Conservation (phyloP, 2,797 vertebrate species). For the Enteromius paludinosus region DNA sequence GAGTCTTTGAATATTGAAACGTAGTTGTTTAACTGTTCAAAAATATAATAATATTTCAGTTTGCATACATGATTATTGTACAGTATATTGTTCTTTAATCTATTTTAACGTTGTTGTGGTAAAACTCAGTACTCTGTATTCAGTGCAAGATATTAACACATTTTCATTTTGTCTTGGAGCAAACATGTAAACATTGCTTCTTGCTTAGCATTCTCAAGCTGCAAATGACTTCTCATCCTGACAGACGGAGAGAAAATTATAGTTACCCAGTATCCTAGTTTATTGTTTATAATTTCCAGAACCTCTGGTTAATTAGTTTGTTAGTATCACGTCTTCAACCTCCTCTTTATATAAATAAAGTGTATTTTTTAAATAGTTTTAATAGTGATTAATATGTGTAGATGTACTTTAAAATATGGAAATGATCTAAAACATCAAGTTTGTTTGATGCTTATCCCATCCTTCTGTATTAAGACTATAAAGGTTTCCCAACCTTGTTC, state of each 20-base stretch:
- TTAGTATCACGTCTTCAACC: constrained; percentile 2
- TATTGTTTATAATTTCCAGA: constrained; percentile 12
- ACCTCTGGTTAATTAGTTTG: constrained; percentile 14
- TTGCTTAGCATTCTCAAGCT: constrained; percentile 28
- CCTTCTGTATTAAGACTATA: constrained; percentile 34
- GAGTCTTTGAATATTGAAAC: neutral
- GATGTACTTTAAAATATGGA: neutral
- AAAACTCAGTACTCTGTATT: neutral
- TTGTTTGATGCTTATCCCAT: constrained; percentile 22
- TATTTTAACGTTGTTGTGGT: neutral
- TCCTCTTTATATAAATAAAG: constrained; percentile 21
- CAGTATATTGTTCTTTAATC: neutral
- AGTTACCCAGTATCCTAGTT: constrained; percentile 23
- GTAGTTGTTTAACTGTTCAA: neutral
- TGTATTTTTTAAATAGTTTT: neutral
- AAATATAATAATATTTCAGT: neutral
- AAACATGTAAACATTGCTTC: constrained; percentile 15
- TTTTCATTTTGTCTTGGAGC: constrained; percentile 11
- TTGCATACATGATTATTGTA: neutral
- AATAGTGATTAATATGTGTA: neutral
- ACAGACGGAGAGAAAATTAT: constrained; percentile 38
- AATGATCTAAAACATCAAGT: neutral
- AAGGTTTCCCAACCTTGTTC: constrained; percentile 33
- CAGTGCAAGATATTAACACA: neutral
- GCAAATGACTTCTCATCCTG: constrained; percentile 43